These are phyloP conservation scores for Cyanoderma ruficeps DNA, from an alignment of 2,113 vertebrate genomes.

Conservation along the genomic window DNA sequence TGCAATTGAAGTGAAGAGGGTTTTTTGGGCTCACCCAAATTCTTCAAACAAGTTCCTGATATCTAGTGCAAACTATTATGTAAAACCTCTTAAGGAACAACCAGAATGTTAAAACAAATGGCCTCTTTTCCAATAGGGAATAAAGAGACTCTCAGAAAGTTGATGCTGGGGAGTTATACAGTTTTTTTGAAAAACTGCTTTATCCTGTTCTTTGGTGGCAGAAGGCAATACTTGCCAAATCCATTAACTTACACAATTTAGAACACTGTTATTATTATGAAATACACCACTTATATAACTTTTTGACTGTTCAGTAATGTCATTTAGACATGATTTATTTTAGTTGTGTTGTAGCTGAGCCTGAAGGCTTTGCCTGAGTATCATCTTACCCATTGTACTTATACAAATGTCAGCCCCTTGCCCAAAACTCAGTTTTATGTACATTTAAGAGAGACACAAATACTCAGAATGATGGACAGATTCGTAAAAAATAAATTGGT, in stretches of 20 bases:
- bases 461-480: background rate
- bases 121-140: background rate
- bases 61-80: background rate
- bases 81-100: background rate
- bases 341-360: background rate
- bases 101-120: background rate
- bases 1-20: background rate
- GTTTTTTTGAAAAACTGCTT: background rate
- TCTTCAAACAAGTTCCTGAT: background rate
- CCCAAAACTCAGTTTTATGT: background rate
- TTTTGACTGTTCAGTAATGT: background rate
- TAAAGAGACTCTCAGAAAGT: background rate
- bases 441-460: background rate
- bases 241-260: background rate
- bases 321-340: background rate
- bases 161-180: background rate
- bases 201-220: background rate
- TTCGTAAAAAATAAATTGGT: background rate
- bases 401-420: background rate
- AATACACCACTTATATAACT: background rate
- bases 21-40: background rate
- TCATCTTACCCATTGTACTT: background rate
- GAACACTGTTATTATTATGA: background rate
- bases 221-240: background rate
- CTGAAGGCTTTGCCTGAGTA: background rate